phyloP scores from a whole-genome alignment of 2,113 vertebrate species.

The Phycodurus eques region DNA sequence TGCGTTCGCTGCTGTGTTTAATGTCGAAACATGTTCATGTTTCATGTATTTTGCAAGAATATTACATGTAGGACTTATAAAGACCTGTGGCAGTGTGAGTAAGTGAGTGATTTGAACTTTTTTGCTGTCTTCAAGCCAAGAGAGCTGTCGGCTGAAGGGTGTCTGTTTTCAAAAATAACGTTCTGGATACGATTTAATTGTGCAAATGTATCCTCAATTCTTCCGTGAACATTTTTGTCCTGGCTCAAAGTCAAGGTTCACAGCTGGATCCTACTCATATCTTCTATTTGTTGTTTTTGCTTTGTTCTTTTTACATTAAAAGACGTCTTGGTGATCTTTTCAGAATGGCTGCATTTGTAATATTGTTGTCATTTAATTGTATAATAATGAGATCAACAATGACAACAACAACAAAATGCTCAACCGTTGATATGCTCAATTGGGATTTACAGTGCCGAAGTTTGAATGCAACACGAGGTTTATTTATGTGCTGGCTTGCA shows the following conservation, averaged over 20 bases:
- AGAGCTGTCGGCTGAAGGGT: too few relatives aligned
- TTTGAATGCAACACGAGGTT: too few relatives aligned
- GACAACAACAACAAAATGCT: too few relatives aligned
- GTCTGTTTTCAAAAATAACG: neutral
- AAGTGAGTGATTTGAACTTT: neutral
- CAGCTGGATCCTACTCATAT: neutral
- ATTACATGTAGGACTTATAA: neutral
- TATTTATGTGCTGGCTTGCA: too few relatives aligned
- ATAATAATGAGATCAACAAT: neutral
- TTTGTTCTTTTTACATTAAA: too few relatives aligned
- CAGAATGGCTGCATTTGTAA: too few relatives aligned
- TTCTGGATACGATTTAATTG: neutral
- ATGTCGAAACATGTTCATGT: neutral
- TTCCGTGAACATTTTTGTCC: neutral
- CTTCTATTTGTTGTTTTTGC: neutral
- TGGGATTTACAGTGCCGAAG: neutral
- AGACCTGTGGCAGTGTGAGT: too few relatives aligned
- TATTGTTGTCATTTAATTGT: neutral
- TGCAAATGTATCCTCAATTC: neutral
- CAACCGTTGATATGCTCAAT: neutral
- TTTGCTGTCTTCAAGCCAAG: neutral
- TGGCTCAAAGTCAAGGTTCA: neutral
- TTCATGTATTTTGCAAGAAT: neutral
- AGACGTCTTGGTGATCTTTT: too few relatives aligned
- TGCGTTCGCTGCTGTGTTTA: neutral